These are phyloP conservation scores for Heliconius hermathena DNA, from an alignment of 1,140 invertebrate genomes.

Conservation along the genomic window DNA sequence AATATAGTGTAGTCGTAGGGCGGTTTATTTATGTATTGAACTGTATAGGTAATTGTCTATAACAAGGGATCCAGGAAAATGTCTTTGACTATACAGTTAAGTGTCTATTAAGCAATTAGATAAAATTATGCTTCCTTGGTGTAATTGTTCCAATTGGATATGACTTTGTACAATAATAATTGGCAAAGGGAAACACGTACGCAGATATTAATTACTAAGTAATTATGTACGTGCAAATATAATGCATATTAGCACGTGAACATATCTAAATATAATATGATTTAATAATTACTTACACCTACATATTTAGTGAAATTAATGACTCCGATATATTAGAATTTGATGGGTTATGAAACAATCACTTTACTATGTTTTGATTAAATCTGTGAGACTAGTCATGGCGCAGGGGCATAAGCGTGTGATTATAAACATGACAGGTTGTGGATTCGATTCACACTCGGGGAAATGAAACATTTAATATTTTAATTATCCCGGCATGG, in stretches of 20 bases:
- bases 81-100: constrained; percentile 55
- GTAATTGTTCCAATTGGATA: constrained; percentile 55
- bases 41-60: constrained; percentile 51
- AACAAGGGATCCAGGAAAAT: constrained; percentile 57
- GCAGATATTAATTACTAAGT: neutral
- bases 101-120: constrained; percentile 75
- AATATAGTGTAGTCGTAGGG: constrained; percentile 27
- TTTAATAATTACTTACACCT: too few relatives aligned
- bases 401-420: too few relatives aligned
- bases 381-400: neutral
- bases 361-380: neutral
- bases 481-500: too few relatives aligned
- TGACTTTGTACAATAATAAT: constrained; percentile 48
- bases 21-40: constrained; percentile 49
- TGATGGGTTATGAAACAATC: neutral
- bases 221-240: too few relatives aligned
- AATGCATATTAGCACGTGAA: too few relatives aligned
- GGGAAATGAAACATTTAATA: too few relatives aligned
- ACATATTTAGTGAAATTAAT: too few relatives aligned
- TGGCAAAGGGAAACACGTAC: constrained; percentile 34
- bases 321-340: too few relatives aligned
- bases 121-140: constrained; percentile 64
- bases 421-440: too few relatives aligned
- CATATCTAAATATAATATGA: too few relatives aligned
- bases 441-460: too few relatives aligned